Evolutionary conservation across 2,113 vertebrate genomes (phyloP), one percentile per base, ranked within the genome.

Genomic region (Microcebus tavaratra): DNA sequence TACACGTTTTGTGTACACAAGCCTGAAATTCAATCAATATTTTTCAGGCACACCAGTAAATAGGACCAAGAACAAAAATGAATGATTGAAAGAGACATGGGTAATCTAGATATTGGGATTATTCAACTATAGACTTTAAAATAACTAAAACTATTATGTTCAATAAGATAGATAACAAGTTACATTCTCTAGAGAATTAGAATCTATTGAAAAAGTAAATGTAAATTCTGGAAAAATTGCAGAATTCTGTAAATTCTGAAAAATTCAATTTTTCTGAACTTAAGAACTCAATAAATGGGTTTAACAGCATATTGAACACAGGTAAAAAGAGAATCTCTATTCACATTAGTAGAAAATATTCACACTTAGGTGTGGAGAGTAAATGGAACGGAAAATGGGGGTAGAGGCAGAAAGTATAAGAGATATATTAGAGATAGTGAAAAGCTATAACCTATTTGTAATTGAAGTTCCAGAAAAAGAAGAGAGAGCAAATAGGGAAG

Each of bases 391-490:
- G 68, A 42, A 82, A 82, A 45, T 10, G 39, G 9, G 39, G 21
- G 3, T 4, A 11, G 25, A 2, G 10, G 4, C 3, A 8, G 1
- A 70, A 75, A 25, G 68, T 9, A 53, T 29, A 6, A 9, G 1
- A 72, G 31, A 48, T 11, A 70, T 8, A 36, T 18, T 9, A 59
- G n/a, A 27, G 17, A 34, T 5, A 83, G 39, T 8, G 12, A 50
- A 78, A 87, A 91, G 6, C 0, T 21, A 4, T 45, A 76, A 34
- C 2, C 31, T 34, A 39, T 14, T 70, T 34, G 8, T 36, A 57
- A 85, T 7, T 53, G 15, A 93, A 95, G 18, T 53, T 82, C 81
- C 23, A 80, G 12, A 36, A 85, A n/a, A 21, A 76, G 36, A 48
- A 83, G 39, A 93, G 34, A 53, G 6, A 68, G 18, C 13, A 68